Evolutionary conservation across 1,140 invertebrate species (phyloP), one percentile per base, ranked within the genome.

Genomic region (Nasonia vitripennis): DNA sequence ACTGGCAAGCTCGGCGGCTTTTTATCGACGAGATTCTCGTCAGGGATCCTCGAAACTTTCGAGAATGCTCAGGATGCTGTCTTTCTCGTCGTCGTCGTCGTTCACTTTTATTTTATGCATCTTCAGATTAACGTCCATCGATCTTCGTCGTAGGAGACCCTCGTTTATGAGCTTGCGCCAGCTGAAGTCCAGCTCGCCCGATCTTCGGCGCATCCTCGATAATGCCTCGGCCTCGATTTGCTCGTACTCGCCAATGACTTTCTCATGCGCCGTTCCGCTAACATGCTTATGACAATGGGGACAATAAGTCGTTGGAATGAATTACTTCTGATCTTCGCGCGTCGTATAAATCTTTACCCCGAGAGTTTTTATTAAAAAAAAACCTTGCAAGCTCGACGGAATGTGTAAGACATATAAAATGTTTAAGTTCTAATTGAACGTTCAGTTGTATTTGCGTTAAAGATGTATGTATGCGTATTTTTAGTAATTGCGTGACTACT

Each of bases 231-330:
- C 23, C 77, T 91, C 86, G 20, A 89, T 85, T 77, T 89, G 81
- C 77, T 88, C 55, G 78, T 90, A 92, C 14, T 91, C 86, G 31
- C 88, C 73, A 20, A 92, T 87, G 45, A 91, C 89, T 80, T 91
- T 84, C 70, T 91, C 88, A 3, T 89, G 83, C 1, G 78, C 48
- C 31, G 20, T 70, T 55, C 17, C 55, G 6, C 17, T 17, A 20
- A 20, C 20, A 14, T 62, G 55, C 55, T 17, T 5, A 45, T 45
- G 5, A 37, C 4, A 37, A 37, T 0, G 27, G 27, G 27, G 27
- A 27, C 27, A 27, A 27, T 27, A 27, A 27, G 27, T 27, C 27
- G 27, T 27, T 27, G 27, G 27, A 27, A 27, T 27, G 27, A 27
- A 27, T 27, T 27, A 27, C 27, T 27, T 1, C 27, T 27, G 27